These are phyloP conservation scores for Pterostichus niger DNA, from an alignment of 2,888 invertebrate genomes.

Conservation along the genomic window DNA sequence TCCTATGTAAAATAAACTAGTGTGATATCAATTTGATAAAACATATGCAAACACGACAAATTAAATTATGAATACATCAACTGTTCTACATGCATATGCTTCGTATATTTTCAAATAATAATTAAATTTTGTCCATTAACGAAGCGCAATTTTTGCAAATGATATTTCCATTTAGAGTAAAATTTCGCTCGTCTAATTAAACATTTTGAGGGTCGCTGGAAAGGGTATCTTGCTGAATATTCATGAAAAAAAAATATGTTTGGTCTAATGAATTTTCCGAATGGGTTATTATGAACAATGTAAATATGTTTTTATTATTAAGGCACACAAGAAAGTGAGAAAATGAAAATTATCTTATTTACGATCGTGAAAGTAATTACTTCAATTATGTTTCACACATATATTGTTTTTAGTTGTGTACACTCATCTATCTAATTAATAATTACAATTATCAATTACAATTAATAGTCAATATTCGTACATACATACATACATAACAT, in stretches of 20 bases:
- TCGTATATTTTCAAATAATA: conserved; percentile 13
- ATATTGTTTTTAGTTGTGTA: not conserved
- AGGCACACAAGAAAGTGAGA: not conserved
- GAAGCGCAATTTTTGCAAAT: conserved; percentile 26
- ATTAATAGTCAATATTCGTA: too few species aligned
- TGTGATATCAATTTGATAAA: conserved; percentile 20
- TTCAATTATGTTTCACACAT: not conserved
- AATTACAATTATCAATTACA: too few species aligned
- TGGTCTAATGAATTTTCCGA: conserved; percentile 18
- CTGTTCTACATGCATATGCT: not conserved
- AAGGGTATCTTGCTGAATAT: conserved; percentile 37
- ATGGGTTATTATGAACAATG: conserved; percentile 37
- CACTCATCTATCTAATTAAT: too few species aligned
- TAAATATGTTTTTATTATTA: conserved; percentile 46
- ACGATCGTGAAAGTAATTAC: not conserved
- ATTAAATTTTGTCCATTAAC: conserved; percentile 9
- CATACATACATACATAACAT: too few species aligned
- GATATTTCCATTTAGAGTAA: conserved; percentile 32
- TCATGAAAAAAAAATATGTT: conserved; percentile 42
- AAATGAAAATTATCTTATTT: not conserved
- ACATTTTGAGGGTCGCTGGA: conserved; percentile 28
- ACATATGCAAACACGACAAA: conserved; percentile 26
- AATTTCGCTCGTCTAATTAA: conserved; percentile 29
- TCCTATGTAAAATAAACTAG: not conserved
- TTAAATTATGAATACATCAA: conserved; percentile 31